Evolutionary conservation across 2,113 vertebrate genomes (phyloP).

Genomic region (Camelus bactrianus): DNA sequence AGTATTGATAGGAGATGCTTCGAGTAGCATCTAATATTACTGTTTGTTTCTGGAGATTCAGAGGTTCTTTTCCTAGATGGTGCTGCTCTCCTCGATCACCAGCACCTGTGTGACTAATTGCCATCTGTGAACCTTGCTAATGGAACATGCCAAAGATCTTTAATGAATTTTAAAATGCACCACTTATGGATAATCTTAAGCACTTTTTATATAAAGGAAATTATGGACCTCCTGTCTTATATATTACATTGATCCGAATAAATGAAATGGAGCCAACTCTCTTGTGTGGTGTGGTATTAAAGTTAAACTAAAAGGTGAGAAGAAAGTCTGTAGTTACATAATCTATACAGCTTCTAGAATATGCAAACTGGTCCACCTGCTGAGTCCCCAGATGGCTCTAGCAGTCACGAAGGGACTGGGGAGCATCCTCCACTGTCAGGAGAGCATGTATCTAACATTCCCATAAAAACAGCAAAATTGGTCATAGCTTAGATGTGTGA

Average conservation of each 20-base stretch:
- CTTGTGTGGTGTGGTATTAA: neutral
- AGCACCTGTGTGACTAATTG: slow-evolving; percentile 44
- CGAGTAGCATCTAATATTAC: neutral
- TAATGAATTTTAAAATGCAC: slow-evolving; percentile 59
- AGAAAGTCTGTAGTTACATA: neutral
- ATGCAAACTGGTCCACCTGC: neutral
- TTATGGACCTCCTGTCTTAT: slow-evolving; percentile 39
- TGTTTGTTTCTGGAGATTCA: neutral
- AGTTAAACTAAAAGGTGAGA: slow-evolving; percentile 8
- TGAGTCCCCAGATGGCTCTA: neutral
- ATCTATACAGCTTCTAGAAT: neutral
- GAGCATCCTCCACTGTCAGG: neutral
- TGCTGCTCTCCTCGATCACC: neutral
- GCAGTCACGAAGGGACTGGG: neutral
- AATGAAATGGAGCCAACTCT: slow-evolving; percentile 19
- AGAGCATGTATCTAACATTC: neutral
- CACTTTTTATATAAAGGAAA: slow-evolving; percentile 52
- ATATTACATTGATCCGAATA: slow-evolving; percentile 15
- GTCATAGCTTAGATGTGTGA: neutral
- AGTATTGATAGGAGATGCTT: neutral
- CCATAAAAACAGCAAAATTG: neutral
- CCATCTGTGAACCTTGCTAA: slow-evolving; percentile 26
- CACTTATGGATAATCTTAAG: slow-evolving; percentile 17
- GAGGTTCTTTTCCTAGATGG: neutral
- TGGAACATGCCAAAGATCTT: slow-evolving; percentile 39